Evolutionary conservation across 92 coral and sea anemone genomes (phyloP), one percentile per base, ranked within the genome.

Genomic region (Montipora capitata): DNA sequence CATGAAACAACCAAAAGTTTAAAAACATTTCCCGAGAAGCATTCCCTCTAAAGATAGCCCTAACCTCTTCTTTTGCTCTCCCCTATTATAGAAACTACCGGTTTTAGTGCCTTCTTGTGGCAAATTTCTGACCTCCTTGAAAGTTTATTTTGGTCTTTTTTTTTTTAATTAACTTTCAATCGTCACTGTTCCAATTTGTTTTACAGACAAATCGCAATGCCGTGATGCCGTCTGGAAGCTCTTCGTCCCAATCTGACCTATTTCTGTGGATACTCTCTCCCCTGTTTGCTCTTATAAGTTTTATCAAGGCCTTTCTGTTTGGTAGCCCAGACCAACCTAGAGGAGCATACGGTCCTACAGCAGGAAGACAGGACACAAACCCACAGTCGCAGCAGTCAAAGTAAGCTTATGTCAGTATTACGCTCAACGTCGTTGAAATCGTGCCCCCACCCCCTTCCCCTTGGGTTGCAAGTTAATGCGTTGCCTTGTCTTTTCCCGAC

Each of bases 211-310:
- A 57, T 44, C 44, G 70, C 42, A 72, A 40, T 20, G 57, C 78
- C 57, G 57, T 71, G 2, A 12, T 70, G 11, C 86, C 71, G 20
- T 71, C 93, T 5, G 75, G 79, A 68, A 78, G 85, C 49, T 85
- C 92, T 3, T 94, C 99, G 12, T 89, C 77, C 72, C 52, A 5
- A 10, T 82, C 93, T 15, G 94, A 89, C 10, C 38, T 96, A 57
- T 40, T 97, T 11, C 54, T 89, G 80, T 89, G 90, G 97, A 72
- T 97, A 39, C 83, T 97, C 40, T 84, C 99, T 52, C 99, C 99
- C 15, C 63, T 97, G 69, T 71, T 97, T 72, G 87, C 98, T 44
- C 76, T 97, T 77, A 82, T 90, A 43, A 92, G 80, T 89, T 88
- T 95, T 78, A 79, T 97, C 68, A 95, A 94, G 85, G 78, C 87